Conservation (phyloP, 1,140 invertebrate species). For the Antheraea pernyi region DNA sequence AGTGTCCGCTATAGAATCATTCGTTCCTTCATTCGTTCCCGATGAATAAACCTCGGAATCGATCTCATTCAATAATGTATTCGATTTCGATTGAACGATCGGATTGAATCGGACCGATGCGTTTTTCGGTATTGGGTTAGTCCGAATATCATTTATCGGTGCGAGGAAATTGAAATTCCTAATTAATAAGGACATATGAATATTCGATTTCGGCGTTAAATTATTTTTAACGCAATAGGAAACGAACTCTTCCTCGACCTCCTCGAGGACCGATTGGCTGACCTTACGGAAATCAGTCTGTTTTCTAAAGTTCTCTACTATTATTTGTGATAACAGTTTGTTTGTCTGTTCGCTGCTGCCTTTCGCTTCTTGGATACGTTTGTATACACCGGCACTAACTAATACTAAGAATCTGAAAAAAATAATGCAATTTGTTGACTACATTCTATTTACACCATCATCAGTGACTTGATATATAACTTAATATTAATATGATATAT, state of each 20-base stretch:
- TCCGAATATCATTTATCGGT: constrained; percentile 81
- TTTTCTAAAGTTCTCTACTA: constrained; percentile 90
- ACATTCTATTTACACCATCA: no score
- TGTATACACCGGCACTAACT: constrained; percentile 92
- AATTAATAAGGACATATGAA: constrained; percentile 87
- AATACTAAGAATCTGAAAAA: constrained; percentile 86
- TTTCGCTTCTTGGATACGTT: constrained; percentile 88
- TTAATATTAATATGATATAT: no score
- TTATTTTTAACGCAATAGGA: constrained; percentile 87
- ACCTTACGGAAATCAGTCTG: constrained; percentile 90
- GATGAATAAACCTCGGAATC: constrained; percentile 59
- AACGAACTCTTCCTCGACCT: constrained; percentile 91
- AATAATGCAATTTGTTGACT: no score
- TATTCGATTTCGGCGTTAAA: constrained; percentile 70
- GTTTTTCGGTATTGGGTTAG: constrained; percentile 44
- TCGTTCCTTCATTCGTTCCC: constrained; percentile 45
- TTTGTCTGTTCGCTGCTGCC: constrained; percentile 89
- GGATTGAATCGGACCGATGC: constrained; percentile 81
- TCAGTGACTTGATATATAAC: no score
- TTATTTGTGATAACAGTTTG: constrained; percentile 88
- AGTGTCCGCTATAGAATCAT: constrained; percentile 57
- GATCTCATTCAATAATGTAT: constrained; percentile 60
- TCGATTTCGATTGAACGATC: constrained; percentile 78
- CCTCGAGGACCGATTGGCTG: constrained; percentile 92
- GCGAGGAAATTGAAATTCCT: constrained; percentile 92